Evolutionary conservation across 2,113 vertebrate species (phyloP).

Genomic region (Melozone crissalis): DNA sequence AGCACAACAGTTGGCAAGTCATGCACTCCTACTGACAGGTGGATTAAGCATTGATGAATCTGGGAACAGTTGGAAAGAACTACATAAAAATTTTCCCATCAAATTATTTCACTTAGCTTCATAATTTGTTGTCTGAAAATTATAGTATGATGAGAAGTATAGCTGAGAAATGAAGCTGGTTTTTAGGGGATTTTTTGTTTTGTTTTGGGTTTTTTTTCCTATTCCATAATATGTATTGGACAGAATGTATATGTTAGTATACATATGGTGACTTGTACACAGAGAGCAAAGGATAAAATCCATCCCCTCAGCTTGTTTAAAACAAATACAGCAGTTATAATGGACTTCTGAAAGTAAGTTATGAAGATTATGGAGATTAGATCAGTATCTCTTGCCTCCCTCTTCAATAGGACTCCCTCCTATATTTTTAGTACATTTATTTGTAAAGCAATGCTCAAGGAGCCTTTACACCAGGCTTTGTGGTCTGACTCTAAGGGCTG

Average conservation of each 20-base stretch:
- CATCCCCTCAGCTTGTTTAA: neutral
- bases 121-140: neutral
- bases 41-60: conserved; percentile 9
- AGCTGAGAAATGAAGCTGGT: neutral
- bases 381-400: neutral
- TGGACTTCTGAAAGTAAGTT: neutral
- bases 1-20: neutral
- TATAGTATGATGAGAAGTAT: neutral
- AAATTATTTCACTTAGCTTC: neutral
- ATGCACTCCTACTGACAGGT: neutral
- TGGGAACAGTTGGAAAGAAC: neutral
- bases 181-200: neutral
- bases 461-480: neutral
- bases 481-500: neutral
- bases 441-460: neutral
- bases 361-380: neutral
- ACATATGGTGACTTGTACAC: neutral
- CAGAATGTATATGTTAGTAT: neutral
- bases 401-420: neutral
- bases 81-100: neutral
- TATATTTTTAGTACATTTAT: neutral
- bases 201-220: neutral
- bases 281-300: neutral
- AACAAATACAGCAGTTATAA: neutral
- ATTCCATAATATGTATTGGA: neutral